Percentiles rank a stretch among this genome's conserved stretches.
These are phyloP conservation scores for Caenorhabditis sulstoni DNA, from an alignment of 2,888 invertebrate species.

Conservation along the genomic window DNA sequence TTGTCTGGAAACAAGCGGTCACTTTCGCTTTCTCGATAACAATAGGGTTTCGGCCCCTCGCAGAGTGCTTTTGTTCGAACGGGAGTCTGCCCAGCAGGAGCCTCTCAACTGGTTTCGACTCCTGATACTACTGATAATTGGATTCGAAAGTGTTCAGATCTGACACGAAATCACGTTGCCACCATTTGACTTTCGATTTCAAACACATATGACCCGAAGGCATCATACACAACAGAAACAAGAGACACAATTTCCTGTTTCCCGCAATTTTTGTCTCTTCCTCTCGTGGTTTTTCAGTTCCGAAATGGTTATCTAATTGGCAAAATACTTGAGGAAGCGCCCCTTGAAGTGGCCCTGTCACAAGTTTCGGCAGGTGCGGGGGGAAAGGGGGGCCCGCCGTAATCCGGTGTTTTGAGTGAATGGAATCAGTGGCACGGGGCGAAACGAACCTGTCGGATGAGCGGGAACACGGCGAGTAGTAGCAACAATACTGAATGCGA, in stretches of 20 bases:
- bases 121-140: constrained; percentile 1
- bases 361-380: neutral
- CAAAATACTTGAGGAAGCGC: constrained; percentile 20
- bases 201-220: constrained; percentile 34
- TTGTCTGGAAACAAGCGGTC: constrained; percentile 32
- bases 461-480: constrained; percentile 16
- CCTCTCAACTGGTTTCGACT: constrained; percentile 13
- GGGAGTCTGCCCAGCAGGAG: constrained; percentile 6
- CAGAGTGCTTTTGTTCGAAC: constrained; percentile 49
- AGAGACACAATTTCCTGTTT: constrained; percentile 27
- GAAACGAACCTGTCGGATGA: constrained; percentile 47
- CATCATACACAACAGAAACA: constrained; percentile 16
- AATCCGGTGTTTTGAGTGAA: constrained; percentile 17
- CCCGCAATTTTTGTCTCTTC: neutral
- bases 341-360: neutral
- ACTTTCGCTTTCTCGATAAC: neutral
- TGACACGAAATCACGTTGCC: constrained; percentile 14
- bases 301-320: constrained; percentile 25
- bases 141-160: constrained; percentile 1
- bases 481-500: constrained; percentile 8
- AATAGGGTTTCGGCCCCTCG: no score
- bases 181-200: constrained; percentile 36
- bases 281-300: constrained; percentile 6
- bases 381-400: neutral
- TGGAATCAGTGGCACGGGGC: constrained; percentile 41